Base-by-base conservation (phyloP, 2,888 invertebrate species). In the Pollenia angustigena region DNA sequence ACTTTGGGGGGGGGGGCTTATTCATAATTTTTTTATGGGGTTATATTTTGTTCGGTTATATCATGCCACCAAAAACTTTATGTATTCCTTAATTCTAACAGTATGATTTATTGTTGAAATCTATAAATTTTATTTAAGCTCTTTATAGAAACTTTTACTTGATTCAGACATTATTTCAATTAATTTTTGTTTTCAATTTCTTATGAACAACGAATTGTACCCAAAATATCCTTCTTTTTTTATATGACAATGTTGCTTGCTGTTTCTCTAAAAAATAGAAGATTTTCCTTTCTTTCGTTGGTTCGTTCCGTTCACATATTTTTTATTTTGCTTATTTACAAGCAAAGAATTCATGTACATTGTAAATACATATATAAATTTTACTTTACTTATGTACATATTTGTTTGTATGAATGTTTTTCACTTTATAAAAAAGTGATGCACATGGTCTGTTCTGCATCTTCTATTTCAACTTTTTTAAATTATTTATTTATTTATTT, bases 401-500 rank as follows among this genome's bases (percentile, higher is more conserved):
- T 4, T 46, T 66, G n/a, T 44, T 7, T 80, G 46, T 64, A 16
- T 54, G 32, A 16, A 54, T 11, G 42, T 40, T n/a, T 32, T 16
- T 66, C 23, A 16, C 23, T 10, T 42, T 7, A 84, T 72, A 66
- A 75, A 75, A 54, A 82, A 60, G n/a, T 56, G 60, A 78, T 78
- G 81, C 68, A 81, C 81, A 81, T 81, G 64, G 72, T 84, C 72
- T 64, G 72, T 83, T 76, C 66, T 58, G 66, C 76, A 75, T 64
- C 64, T 76, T 60, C 16, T 76, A 69, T 54, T 46, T 68, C 58
- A 68, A n/a, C 46, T 84, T 50, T n/a, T n/a, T n/a, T n/a, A n/a
- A n/a, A n/a, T n/a, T n/a, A n/a, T n/a, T n/a, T n/a, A n/a, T n/a
- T 32, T 32, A 32, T n/a, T n/a, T n/a, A n/a, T n/a, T n/a, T n/a